Base-by-base conservation (phyloP, 2,797 vertebrate species). In the Potorous gilbertii region DNA sequence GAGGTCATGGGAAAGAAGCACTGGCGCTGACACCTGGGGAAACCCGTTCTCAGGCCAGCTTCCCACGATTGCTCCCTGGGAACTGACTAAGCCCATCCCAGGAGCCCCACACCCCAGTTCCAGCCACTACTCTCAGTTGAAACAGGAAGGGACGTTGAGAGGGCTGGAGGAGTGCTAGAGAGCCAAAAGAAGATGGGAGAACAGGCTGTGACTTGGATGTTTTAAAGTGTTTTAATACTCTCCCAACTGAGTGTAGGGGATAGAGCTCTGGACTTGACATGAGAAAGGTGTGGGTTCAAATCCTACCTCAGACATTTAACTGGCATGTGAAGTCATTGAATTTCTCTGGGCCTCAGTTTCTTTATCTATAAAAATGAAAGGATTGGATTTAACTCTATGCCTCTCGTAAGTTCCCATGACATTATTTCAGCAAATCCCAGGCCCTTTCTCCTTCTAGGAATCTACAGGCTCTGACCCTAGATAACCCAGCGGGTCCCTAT, bases 1-100 rank as follows among this genome's bases (percentile, higher is more conserved):
- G 97, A 98, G 97, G 98, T 98, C 97, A 98, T 98, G 98, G 98
- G 98, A 98, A 98, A 98, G 96, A 94, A 97, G 96, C 90, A 96
- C 96, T 97, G 97, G 97, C 95, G 18, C 96, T 97, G 97, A 98
- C 96, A 98, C 98, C 98, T 98, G 98, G 98, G 98, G 97, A 98
- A 98, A 98, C 98, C 97, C 97, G 97, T 98, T 98, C 97, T 96
- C 89, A 96, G 95, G 97, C 94, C 94, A 97, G 97, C 98, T 98
- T 97, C 98, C 98, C 98, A 97, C 96, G 95, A 96, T 92, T 90
- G 94, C 98, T 91, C 97, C 97, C 97, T 98, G 98, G 97, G 98
- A 98, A 98, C 97, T 96, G 93, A 94, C 94, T 97, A 97, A 98
- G 96, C 94, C 94, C 93, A 95, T 97, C 94, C 89, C 0, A 1